Percentiles rank a stretch among this genome's conserved stretches.
These are phyloP conservation scores for Brenthis daphne DNA, from an alignment of 2,888 invertebrate genomes.

Conservation along the genomic window DNA sequence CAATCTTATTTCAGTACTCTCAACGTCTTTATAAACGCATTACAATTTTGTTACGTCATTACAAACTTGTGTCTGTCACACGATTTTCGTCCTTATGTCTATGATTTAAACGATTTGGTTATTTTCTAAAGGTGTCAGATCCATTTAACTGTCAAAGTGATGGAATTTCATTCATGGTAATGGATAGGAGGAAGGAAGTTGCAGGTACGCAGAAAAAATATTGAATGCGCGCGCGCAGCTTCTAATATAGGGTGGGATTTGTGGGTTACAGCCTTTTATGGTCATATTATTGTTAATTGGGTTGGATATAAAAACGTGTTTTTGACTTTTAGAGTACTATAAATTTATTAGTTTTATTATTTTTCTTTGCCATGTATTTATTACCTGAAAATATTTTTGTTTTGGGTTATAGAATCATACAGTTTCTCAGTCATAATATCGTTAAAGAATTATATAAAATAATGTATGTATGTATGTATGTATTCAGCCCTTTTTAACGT, in stretches of 20 bases:
- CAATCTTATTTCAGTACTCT: constrained; percentile 27
- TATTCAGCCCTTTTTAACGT: no score
- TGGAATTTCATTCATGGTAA: constrained; percentile 77
- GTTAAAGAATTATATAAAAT: no score
- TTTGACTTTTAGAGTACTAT: constrained; percentile 18
- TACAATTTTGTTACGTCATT: constrained; percentile 37
- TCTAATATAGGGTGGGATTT: constrained; percentile 45
- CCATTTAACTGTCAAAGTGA: constrained; percentile 69
- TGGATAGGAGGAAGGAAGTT: constrained; percentile 80
- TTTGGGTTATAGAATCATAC: no score
- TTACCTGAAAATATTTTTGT: no score
- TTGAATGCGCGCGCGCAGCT: constrained; percentile 50
- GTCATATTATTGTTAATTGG: constrained; percentile 31
- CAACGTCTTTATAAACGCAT: constrained; percentile 20
- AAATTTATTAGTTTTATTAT: constrained; percentile 1
- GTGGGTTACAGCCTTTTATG: constrained; percentile 33
- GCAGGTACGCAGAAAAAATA: constrained; percentile 71
- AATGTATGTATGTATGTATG: no score
- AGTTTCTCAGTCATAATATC: no score
- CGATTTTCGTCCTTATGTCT: constrained; percentile 43
- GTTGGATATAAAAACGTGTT: constrained; percentile 18
- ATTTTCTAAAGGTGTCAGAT: constrained; percentile 58
- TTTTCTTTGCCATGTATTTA: no score
- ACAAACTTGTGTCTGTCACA: constrained; percentile 30
- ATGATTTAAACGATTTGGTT: constrained; percentile 37